Evolutionary conservation across 2,797 vertebrate genomes (phyloP), one percentile per base, ranked within the genome.

Genomic region (Poeciliopsis infans): DNA sequence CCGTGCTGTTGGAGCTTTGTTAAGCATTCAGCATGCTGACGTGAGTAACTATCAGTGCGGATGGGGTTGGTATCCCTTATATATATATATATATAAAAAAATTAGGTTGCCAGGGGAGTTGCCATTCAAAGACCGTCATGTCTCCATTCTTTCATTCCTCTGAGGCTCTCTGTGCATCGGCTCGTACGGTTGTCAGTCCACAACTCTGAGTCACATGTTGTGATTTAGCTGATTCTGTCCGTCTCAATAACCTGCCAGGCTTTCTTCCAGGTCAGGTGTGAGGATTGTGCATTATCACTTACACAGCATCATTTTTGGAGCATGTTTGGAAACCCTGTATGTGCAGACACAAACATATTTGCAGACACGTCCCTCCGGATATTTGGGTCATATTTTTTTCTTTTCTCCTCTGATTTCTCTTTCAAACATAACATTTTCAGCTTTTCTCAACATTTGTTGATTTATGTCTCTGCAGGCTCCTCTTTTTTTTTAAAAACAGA

Each of bases 201-300:
- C 74, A 31, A 18, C 8, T 49, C 59, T 83, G 68, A 76, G 39
- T 85, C 83, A 47, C 46, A 11, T 7, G 74, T 79, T 36, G 75
- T 78, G 80, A 47, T 7, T 39, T 68, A 75, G 25, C 64, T 25
- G 4, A 68, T 41, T 68, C 11, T 25, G 20, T 43, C 68, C 1
- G 55, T 84, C 71, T 92, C 83, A 83, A 82, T 84, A 86, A 71
- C 15, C 31, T 64, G 15, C 7, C 83, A 88, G 80, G 43, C 20
- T 75, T 7, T 75, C 82, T 85, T 87, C 39, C 4, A 82, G 25
- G 85, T 76, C 82, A 81, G 78, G 82, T 76, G 79, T 78, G 78
- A 82, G 59, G 15, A n/a, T 79, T 73, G 61, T 77, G 51, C 74
- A 18, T 81, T 80, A 78, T 55, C 68, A 39, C 43, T 47, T 75